Conservation (phyloP, 1,140 invertebrate genomes). For the Zaprionus ornatus region DNA sequence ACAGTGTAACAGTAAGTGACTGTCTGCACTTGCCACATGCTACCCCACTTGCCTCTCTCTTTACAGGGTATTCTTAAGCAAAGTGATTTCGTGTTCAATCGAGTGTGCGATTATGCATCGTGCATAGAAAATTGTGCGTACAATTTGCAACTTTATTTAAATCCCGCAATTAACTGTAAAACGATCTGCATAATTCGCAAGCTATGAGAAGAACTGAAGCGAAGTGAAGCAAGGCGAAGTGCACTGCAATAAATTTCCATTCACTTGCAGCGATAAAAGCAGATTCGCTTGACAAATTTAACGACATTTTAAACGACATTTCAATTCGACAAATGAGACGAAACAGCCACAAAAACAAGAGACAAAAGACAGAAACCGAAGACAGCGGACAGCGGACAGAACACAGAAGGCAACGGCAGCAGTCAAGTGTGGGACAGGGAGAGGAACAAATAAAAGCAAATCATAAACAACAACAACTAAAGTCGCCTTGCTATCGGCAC, state of each 20-base stretch:
- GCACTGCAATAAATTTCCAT: constrained; percentile 14
- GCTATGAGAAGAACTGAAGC: constrained; percentile 23
- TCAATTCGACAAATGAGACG: constrained; percentile 4
- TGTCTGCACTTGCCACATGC: background rate
- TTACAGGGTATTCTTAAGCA: constrained; percentile 9
- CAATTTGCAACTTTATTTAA: constrained; percentile 55
- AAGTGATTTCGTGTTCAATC: constrained; percentile 13
- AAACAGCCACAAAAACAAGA: background rate
- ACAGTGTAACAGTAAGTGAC: no score
- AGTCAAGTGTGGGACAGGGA: background rate
- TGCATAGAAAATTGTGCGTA: constrained; percentile 48
- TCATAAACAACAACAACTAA: constrained; percentile 17
- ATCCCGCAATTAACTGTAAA: constrained; percentile 64
- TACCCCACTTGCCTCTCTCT: background rate
- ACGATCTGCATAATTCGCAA: constrained; percentile 52
- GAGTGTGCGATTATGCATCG: constrained; percentile 15
- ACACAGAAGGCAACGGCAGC: background rate
- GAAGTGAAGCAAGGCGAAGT: constrained; percentile 8
- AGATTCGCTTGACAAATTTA: constrained; percentile 11
- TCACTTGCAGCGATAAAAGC: background rate
- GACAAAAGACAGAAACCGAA: background rate
- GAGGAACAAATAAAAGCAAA: constrained; percentile 11
- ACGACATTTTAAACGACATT: constrained; percentile 9
- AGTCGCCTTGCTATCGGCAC: constrained; percentile 32
- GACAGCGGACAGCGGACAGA: background rate